Evolutionary conservation across 2,888 invertebrate species (phyloP), one percentile per base, ranked within the genome.

Genomic region (Myopa testacea): DNA sequence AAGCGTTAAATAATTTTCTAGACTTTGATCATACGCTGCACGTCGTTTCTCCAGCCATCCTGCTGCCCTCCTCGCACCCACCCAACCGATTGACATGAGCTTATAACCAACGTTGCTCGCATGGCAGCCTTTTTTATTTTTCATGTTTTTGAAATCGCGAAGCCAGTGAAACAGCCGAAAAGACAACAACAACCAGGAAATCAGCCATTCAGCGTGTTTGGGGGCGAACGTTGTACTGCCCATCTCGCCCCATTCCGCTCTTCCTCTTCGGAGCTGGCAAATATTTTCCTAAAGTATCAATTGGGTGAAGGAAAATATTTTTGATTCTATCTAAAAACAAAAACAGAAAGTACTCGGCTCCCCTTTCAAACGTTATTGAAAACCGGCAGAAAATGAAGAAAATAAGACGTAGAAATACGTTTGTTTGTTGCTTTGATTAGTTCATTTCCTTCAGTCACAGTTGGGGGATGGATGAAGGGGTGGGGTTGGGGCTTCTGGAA

Each of bases 351-450:
- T 60, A 60, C 7, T 60, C 7, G 62, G 12, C 34, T 0, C 62
- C 26, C 26, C 12, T 63, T 63, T 19, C 34, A 63, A 63, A 63
- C 7, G 34, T 58, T 6, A n/a, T 58, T 1, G 8, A 26, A 26
- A 26, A 26, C 50, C 14, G 50, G 50, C 4, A 63, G 7, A 63
- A 63, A 34, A 3, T 19, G 50, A 3, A 63, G n/a, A 26, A 63
- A 63, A 3, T 12, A 63, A 34, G 34, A 63, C 0, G 2, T 1
- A 6, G 26, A 63, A 63, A 63, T 58, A 26, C 2, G 19, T 6
- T 34, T 63, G 34, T 63, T 63, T 63, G 62, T 26, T 63, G 62
- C 62, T 63, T 63, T 63, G 26, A 63, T 34, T 26, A 34, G 26
- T 26, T 63, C 26, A 63, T 63, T 63, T 63, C 62, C 62, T 63